These are phyloP conservation scores for Sakesphorus luctuosus DNA, from an alignment of 2,113 vertebrate species.

Conservation along the genomic window DNA sequence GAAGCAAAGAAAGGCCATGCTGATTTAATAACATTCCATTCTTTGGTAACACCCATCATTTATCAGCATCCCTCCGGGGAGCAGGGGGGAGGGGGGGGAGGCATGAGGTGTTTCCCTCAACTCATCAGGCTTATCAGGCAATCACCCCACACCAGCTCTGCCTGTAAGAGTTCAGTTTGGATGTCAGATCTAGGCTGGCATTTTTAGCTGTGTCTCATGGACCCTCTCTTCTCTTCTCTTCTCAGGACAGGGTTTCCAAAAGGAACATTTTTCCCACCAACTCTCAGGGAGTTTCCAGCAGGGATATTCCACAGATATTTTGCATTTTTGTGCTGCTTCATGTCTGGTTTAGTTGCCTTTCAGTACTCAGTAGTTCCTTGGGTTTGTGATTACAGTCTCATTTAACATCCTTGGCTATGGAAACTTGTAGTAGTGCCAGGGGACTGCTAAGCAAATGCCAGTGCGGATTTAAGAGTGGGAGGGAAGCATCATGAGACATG, in stretches of 20 bases:
- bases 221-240: background rate
- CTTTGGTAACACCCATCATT: no score
- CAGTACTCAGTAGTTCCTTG: background rate
- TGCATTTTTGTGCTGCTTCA: background rate
- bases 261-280: background rate
- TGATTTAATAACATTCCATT: no score
- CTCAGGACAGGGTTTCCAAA: background rate
- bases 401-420: conserved; percentile 27
- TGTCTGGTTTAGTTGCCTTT: background rate
- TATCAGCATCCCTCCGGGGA: no score
- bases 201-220: background rate
- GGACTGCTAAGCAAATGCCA: background rate
- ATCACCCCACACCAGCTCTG: background rate
- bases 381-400: background rate
- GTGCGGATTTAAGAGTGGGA: background rate
- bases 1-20: no score
- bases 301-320: background rate
- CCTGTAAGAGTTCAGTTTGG: background rate
- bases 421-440: conserved; percentile 34
- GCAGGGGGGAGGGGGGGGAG: no score
- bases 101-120: no score
- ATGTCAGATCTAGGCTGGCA: background rate
- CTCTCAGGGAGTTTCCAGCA: background rate
- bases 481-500: background rate
- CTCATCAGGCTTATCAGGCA: no score